Conservation (phyloP, 2,797 vertebrate species). For the Anguilla obscura region DNA sequence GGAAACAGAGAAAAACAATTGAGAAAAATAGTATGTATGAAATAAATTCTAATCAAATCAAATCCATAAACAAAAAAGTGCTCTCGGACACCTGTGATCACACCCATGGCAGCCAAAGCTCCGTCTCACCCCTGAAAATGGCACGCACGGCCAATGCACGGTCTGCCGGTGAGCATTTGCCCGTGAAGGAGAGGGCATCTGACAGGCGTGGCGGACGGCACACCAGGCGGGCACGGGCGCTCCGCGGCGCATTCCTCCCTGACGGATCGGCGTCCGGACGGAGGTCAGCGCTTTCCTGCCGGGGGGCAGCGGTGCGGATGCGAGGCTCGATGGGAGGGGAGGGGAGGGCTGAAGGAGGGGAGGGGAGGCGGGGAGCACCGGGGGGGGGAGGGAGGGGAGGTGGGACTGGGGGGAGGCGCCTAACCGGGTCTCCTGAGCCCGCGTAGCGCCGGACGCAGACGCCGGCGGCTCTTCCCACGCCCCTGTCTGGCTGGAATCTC, state of each 20-base stretch:
- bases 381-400: background rate
- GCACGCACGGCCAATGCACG: background rate
- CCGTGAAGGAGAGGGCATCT: conserved; percentile 37
- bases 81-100: background rate
- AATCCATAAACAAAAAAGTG: background rate
- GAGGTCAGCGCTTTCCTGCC: background rate
- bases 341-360: background rate
- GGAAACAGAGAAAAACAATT: background rate
- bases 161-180: background rate
- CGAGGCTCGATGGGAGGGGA: background rate
- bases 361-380: background rate
- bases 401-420: background rate
- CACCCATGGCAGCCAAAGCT: background rate
- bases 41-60: background rate
- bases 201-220: conserved; percentile 38
- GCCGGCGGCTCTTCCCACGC: background rate
- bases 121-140: background rate
- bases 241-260: background rate
- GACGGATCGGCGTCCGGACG: background rate
- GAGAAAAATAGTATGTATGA: background rate
- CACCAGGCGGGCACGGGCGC: conserved; percentile 24
- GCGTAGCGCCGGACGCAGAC: background rate
- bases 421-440: background rate
- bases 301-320: background rate
- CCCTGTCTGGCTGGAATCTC: background rate